Conservation (phyloP, 1,140 invertebrate genomes). For the Dendroctonus ponderosae region DNA sequence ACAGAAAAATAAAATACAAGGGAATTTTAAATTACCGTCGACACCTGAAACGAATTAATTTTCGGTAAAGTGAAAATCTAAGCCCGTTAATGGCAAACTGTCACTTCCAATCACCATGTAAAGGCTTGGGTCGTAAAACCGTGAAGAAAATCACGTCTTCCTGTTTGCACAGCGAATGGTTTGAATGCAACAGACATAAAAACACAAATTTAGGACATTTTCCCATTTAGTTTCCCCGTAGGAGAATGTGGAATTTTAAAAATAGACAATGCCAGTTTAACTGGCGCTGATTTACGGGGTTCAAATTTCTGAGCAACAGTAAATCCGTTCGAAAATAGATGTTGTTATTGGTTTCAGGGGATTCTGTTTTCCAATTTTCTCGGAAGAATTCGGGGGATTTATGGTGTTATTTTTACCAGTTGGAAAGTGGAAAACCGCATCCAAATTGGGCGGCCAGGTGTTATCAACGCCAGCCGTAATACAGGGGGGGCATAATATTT, state of each 20-base stretch:
- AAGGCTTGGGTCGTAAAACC: not conserved
- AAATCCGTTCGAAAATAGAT: conserved; percentile 5
- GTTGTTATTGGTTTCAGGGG: conserved; percentile 2
- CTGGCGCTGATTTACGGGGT: not conserved
- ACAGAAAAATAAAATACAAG: too few relatives aligned
- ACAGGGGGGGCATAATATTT: conserved; percentile 23
- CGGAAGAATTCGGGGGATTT: too few relatives aligned
- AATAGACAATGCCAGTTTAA: conserved; percentile 1
- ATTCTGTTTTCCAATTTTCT: conserved; percentile 5
- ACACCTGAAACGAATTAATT: too few relatives aligned
- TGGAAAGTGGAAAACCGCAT: not conserved
- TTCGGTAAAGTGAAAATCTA: too few relatives aligned
- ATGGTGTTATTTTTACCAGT: too few relatives aligned
- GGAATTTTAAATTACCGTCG: too few relatives aligned
- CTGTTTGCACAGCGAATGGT: conserved; percentile 10
- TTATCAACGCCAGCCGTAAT: not conserved
- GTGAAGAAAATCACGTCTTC: conserved; percentile 11
- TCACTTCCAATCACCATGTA: too few relatives aligned
- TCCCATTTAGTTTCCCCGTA: conserved; percentile 1
- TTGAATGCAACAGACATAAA: conserved; percentile 16
- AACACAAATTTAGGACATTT: conserved; percentile 24
- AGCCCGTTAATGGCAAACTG: too few relatives aligned
- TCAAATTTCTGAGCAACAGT: not conserved
- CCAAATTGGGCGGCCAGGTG: conserved; percentile 2
- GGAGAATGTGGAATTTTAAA: conserved; percentile 8